These are phyloP conservation scores for Caenorhabditis briggsae DNA, from an alignment of 1,140 invertebrate species.

Conservation along the genomic window DNA sequence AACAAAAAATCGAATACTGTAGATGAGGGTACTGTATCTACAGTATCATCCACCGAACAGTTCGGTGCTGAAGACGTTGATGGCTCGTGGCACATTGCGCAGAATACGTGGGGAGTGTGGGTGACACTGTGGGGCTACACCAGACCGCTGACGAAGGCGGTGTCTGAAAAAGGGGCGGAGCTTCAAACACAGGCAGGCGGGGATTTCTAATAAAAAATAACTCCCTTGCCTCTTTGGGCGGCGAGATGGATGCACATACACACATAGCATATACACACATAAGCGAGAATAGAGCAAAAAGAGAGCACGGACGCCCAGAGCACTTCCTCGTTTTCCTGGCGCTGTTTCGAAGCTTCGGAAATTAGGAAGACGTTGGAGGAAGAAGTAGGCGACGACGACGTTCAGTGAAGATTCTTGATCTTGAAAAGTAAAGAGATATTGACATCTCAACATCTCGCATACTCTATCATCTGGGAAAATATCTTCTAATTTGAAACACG, in stretches of 20 bases:
- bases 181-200: constrained; percentile 43
- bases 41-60: neutral
- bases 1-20: constrained; percentile 38
- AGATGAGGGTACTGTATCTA: neutral
- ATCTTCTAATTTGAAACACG: neutral
- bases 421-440: neutral
- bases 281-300: constrained; percentile 54
- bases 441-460: neutral
- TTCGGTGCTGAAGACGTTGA: constrained; percentile 20
- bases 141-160: constrained; percentile 23
- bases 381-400: neutral
- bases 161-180: constrained; percentile 40
- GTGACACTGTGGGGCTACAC: constrained; percentile 35
- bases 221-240: constrained; percentile 42
- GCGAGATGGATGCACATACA: constrained; percentile 25
- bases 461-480: neutral
- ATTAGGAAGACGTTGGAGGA: constrained; percentile 10
- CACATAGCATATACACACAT: constrained; percentile 52
- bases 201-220: constrained; percentile 57
- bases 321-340: constrained; percentile 38
- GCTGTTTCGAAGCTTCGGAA: constrained; percentile 41
- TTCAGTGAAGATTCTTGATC: constrained; percentile 34
- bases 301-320: constrained; percentile 45
- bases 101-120: constrained; percentile 17
- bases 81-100: constrained; percentile 38